A percentile compares a stretch with the other conserved stretches of the same genome.
Conservation (phyloP, 2,888 invertebrate genomes). For the Tethea ocularis region DNA sequence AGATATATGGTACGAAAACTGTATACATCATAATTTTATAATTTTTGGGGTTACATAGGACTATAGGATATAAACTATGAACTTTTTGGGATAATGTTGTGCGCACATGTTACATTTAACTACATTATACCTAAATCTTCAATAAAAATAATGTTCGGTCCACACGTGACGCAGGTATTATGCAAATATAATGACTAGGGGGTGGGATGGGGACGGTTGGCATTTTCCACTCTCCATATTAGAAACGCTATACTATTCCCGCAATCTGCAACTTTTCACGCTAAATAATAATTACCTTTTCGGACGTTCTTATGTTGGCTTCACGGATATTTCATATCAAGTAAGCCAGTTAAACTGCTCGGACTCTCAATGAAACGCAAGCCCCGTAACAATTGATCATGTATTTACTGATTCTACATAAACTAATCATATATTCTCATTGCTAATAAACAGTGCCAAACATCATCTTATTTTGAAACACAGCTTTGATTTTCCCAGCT, state of each 20-base stretch:
- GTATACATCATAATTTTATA: too few species aligned
- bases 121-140: background rate
- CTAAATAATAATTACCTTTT: slow-evolving; percentile 1
- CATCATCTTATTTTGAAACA: slow-evolving; percentile 9
- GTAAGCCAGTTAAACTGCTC: too few species aligned
- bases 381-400: too few species aligned
- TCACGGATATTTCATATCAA: too few species aligned
- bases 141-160: slow-evolving; percentile 10
- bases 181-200: slow-evolving; percentile 20
- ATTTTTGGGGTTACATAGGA: too few species aligned
- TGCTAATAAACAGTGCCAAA: background rate
- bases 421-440: too few species aligned
- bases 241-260: slow-evolving; percentile 10
- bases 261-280: slow-evolving; percentile 1
- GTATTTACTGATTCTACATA: too few species aligned
- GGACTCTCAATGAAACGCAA: too few species aligned
- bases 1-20: too few species aligned
- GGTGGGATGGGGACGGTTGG: slow-evolving; percentile 10
- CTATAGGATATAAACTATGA: too few species aligned
- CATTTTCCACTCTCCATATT: slow-evolving; percentile 8
- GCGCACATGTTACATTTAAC: background rate
- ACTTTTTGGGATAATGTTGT: background rate
- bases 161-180: slow-evolving; percentile 15
- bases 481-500: slow-evolving; percentile 27
- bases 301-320: background rate